Conservation (phyloP, 2,888 invertebrate species). For the Eupithecia abbreviata region DNA sequence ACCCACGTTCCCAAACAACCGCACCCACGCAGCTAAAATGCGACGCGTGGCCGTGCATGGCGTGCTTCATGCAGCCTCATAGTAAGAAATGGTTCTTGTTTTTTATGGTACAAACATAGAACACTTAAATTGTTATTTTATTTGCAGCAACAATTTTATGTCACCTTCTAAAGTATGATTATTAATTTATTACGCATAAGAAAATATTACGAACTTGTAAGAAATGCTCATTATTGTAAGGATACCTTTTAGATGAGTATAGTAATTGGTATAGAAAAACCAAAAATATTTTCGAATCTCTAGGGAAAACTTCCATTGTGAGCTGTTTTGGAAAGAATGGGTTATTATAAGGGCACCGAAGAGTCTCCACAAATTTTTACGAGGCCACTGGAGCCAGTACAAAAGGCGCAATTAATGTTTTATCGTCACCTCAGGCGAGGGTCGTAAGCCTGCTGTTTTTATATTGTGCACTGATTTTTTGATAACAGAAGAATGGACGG, state of each 20-base stretch:
- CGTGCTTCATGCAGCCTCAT: not conserved
- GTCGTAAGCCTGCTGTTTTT: constrained; percentile 47
- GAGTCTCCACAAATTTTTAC: constrained; percentile 51
- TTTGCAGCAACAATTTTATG: not conserved
- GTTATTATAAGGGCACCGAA: constrained; percentile 43
- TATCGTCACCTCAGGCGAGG: constrained; percentile 49
- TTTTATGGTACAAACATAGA: not conserved
- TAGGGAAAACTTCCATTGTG: constrained; percentile 26
- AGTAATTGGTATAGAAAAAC: not conserved
- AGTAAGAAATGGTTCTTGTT: not conserved
- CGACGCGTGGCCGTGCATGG: too few relatives aligned
- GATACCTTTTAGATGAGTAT: not conserved
- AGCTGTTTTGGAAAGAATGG: constrained; percentile 30
- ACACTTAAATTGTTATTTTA: not conserved
- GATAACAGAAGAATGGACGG: constrained; percentile 29
- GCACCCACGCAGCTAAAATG: too few relatives aligned
- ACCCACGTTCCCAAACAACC: too few relatives aligned
- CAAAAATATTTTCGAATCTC: constrained; percentile 12
- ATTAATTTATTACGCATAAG: not conserved
- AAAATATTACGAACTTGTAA: not conserved
- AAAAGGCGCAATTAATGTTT: constrained; percentile 55
- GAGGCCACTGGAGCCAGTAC: constrained; percentile 45
- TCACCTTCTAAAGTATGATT: not conserved
- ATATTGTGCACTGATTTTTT: constrained; percentile 38
- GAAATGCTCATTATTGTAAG: not conserved